Evolutionary conservation across 2,888 invertebrate genomes (phyloP), one percentile per base, ranked within the genome.

Genomic region (Harpalus rufipes): DNA sequence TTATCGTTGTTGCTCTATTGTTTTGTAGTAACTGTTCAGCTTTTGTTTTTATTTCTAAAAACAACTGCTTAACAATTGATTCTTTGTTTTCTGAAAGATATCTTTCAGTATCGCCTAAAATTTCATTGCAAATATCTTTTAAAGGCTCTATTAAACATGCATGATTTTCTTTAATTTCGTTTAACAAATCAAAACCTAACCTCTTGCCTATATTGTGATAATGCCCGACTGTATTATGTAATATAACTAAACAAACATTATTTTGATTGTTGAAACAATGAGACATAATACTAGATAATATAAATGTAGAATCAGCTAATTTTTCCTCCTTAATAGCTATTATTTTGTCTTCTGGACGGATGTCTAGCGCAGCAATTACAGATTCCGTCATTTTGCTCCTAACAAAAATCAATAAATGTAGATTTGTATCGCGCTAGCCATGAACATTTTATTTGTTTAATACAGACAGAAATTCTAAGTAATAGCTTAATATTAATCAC

Each of bases 191-290:
- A 88, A 94, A 95, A 78, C 95, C 96, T 88, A 96, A 92, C 88
- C 95, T 94, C 88, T 95, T 93, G 12, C 95, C 95, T 51, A 96
- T 93, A 90, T 94, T 95, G 85, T 95, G 94, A 88, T 95, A 96
- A 89, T 96, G 96, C 81, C 93, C 92, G 74, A 95, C 91, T 1
- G 94, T 93, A 88, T 96, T 95, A 89, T 96, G 96, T 86, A 95
- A 92, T 78, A 94, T 93, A 76, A 96, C 91, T 74, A 96, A 90
- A 87, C 95, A 92, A 6, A 94, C 90, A 84, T 92, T 91, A 86
- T 93, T 93, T 86, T 93, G 93, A 87, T 95, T 93, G 0, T 93
- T 93, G 76, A 95, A 90, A 12, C 96, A 91, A 87, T 95, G 94
- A 89, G 94, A 95, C 58, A 94, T 92, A 81, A 96, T 90, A 89